phyloP scores from a whole-genome alignment of 2,888 invertebrate genomes.

The Hydraecia micacea region DNA sequence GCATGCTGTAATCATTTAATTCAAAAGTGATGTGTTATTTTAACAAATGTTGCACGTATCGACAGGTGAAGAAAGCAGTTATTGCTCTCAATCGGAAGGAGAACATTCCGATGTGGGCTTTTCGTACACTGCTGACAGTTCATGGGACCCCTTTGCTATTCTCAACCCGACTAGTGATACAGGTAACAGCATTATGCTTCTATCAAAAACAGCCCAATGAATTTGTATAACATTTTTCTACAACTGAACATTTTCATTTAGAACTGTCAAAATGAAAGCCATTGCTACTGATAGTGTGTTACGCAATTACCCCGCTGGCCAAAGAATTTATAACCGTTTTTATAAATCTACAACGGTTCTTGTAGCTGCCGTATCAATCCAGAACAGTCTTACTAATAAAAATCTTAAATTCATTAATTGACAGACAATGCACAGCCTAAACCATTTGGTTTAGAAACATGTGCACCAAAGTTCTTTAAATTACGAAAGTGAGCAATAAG shows the following conservation, averaged over 20 bases:
- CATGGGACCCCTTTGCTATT: constrained; percentile 93
- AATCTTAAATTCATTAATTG: background rate
- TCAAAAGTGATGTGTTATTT: background rate
- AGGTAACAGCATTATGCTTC: constrained; percentile 85
- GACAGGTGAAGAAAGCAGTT: constrained; percentile 94
- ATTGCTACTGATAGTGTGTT: no score
- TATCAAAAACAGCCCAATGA: background rate
- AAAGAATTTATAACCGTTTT: background rate
- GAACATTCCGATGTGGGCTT: constrained; percentile 90
- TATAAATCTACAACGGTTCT: background rate
- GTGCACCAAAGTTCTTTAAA: background rate
- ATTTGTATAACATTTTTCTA: background rate
- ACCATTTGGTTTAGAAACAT: background rate
- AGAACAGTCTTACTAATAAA: background rate
- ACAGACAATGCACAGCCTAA: background rate
- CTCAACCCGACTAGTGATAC: constrained; percentile 94
- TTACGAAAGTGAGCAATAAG: background rate
- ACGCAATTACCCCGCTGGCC: no score
- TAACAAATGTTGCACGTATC: constrained; percentile 9
- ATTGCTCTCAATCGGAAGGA: constrained; percentile 94
- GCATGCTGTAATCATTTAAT: background rate
- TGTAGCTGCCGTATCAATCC: background rate
- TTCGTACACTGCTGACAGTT: constrained; percentile 90
- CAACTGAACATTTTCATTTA: background rate
- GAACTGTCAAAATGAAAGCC: no score